A percentile compares a stretch with the other conserved stretches of the same genome.
These are phyloP conservation scores for Actenoides lindsayi DNA, from an alignment of 2,113 vertebrate genomes.

Conservation along the genomic window DNA sequence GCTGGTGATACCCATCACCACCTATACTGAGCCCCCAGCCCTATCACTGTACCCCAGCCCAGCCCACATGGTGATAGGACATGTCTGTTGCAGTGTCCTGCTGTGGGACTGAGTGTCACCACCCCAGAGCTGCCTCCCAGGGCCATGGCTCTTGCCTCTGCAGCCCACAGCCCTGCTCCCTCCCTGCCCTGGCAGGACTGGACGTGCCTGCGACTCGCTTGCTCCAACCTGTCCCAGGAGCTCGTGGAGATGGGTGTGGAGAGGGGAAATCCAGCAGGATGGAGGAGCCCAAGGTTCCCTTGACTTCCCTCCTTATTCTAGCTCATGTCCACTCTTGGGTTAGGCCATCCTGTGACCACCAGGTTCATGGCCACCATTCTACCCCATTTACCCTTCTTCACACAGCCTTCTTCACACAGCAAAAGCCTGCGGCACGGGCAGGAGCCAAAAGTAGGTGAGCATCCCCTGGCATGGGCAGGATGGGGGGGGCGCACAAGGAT, in stretches of 20 bases:
- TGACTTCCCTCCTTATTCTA: not conserved
- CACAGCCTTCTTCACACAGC: not conserved
- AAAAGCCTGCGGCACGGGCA: not conserved
- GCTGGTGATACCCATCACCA: not conserved
- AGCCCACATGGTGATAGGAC: rapidly evolving
- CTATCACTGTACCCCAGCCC: rapidly evolving
- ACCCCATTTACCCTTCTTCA: not conserved
- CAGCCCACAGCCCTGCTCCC: not conserved
- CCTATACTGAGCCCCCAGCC: not conserved
- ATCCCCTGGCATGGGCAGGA: not conserved
- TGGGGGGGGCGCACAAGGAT: rapidly evolving
- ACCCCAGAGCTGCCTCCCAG: not conserved
- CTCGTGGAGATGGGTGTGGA: not conserved
- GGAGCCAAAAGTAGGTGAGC: not conserved
- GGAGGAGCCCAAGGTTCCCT: not conserved
- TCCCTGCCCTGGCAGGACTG: not conserved
- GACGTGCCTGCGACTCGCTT: not conserved
- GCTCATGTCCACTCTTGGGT: not conserved
- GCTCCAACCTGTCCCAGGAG: not conserved
- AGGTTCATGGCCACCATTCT: not conserved
- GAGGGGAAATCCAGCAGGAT: not conserved
- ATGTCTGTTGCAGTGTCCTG: rapidly evolving
- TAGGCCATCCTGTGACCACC: not conserved
- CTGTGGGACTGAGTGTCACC: not conserved
- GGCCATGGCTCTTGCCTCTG: rapidly evolving